A percentile compares a stretch with the other conserved stretches of the same genome.
Evolutionary conservation across 2,797 vertebrate species (phyloP).

Genomic region (Adrianichthys oophorus): DNA sequence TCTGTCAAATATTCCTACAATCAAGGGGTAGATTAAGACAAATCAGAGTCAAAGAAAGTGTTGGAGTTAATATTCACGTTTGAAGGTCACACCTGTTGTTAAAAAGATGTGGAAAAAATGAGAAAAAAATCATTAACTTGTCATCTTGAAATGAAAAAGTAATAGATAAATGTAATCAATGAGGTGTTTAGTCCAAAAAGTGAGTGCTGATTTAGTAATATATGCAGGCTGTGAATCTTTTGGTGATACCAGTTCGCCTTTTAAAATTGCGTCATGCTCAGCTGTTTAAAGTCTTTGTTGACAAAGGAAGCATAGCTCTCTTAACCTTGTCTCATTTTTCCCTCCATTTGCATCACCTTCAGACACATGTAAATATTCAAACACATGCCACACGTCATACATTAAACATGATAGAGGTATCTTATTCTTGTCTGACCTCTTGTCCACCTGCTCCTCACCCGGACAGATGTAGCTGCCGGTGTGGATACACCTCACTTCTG

Average conservation of each 20-base stretch:
- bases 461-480: constrained; percentile 74
- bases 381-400: constrained; percentile 70
- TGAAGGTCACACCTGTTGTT: constrained; percentile 59
- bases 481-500: constrained; percentile 79
- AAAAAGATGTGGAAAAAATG: constrained; percentile 14
- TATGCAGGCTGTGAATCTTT: constrained; percentile 13
- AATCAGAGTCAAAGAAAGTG: constrained; percentile 29
- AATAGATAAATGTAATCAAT: constrained; percentile 11
- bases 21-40: constrained; percentile 40
- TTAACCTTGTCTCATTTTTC: constrained; percentile 50
- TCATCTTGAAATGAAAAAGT: constrained; percentile 5
- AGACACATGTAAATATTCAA: constrained; percentile 77
- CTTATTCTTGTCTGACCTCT: constrained; percentile 74
- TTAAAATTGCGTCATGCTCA: constrained; percentile 56
- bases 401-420: constrained; percentile 78
- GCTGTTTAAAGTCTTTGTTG: constrained; percentile 58
- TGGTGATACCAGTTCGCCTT: constrained; percentile 37
- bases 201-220: constrained; percentile 23
- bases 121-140: constrained; percentile 6
- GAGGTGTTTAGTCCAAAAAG: background rate
- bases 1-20: constrained; percentile 38
- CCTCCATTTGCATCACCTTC: constrained; percentile 71
- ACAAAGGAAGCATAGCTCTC: constrained; percentile 55
- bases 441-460: constrained; percentile 66
- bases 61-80: constrained; percentile 32